A percentile compares a stretch with the other conserved stretches of the same genome.
phyloP scores from a whole-genome alignment of 2,888 invertebrate species.

The Drosophila quinaria region DNA sequence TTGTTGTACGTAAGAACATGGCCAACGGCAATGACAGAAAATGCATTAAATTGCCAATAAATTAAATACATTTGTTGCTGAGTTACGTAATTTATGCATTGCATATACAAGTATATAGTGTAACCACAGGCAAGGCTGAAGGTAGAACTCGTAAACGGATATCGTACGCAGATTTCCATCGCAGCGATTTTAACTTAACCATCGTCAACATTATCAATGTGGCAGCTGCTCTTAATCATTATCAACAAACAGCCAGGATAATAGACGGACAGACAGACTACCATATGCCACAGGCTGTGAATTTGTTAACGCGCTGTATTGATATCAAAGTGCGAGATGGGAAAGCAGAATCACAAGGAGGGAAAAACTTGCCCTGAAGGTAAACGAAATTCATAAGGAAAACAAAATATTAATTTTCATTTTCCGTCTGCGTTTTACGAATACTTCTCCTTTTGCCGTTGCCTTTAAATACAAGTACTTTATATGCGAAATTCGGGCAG shows the following conservation, averaged over 20 bases:
- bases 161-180: not conserved
- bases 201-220: conserved; percentile 15
- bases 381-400: conserved; percentile 27
- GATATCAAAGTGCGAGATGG: conserved; percentile 32
- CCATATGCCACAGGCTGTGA: conserved; percentile 56
- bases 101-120: conserved; percentile 19
- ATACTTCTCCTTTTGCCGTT: not conserved
- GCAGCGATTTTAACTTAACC: conserved; percentile 11
- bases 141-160: not conserved
- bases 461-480: not conserved
- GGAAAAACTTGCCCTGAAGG: conserved; percentile 5
- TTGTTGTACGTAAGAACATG: conserved; percentile 11
- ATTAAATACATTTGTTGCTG: conserved; percentile 23
- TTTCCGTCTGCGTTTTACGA: conserved; percentile 1
- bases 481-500: conserved; percentile 1
- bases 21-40: conserved; percentile 23
- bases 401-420: conserved; percentile 37
- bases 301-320: conserved; percentile 63
- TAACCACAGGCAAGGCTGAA: conserved; percentile 11
- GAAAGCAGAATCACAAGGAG: not conserved
- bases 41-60: conserved; percentile 35
- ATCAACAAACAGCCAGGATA: conserved; percentile 17
- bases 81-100: conserved; percentile 29
- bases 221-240: conserved; percentile 55
- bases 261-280: conserved; percentile 25